phyloP scores from a whole-genome alignment of 2,113 vertebrate species.

The Corythornis cristatus region DNA sequence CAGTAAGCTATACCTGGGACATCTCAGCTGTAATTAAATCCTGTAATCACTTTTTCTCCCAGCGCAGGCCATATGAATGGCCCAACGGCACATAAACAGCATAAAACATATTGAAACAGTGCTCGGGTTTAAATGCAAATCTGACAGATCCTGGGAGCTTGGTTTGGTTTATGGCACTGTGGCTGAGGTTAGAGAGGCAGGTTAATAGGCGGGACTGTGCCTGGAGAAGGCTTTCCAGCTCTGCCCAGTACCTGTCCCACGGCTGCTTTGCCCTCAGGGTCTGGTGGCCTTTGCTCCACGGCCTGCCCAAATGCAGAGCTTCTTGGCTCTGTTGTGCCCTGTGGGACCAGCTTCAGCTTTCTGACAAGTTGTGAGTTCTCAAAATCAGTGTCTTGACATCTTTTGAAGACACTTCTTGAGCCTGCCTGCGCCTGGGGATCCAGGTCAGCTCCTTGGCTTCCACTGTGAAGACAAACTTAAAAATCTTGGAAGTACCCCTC shows the following conservation, averaged over 20 bases:
- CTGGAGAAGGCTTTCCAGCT: not conserved
- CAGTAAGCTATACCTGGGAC: not conserved
- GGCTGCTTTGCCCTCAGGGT: not conserved
- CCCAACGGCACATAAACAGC: not conserved
- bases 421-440: not conserved
- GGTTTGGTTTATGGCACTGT: not conserved
- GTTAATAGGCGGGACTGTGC: not conserved
- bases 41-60: not conserved
- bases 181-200: not conserved
- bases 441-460: not conserved
- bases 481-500: not conserved
- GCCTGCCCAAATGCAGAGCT: fast-evolving
- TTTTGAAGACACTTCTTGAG: not conserved
- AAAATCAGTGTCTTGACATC: not conserved
- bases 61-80: not conserved
- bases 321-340: not conserved
- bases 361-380: not conserved
- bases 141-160: not conserved
- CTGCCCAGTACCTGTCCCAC: not conserved
- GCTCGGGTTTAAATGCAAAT: not conserved
- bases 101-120: not conserved
- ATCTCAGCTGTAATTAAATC: slow-evolving; percentile 42
- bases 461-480: not conserved
- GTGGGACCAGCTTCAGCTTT: not conserved
- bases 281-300: fast-evolving